A percentile compares a stretch with the other conserved stretches of the same genome.
Evolutionary conservation across 2,888 invertebrate genomes (phyloP).

Genomic region (Netelia virgata): DNA sequence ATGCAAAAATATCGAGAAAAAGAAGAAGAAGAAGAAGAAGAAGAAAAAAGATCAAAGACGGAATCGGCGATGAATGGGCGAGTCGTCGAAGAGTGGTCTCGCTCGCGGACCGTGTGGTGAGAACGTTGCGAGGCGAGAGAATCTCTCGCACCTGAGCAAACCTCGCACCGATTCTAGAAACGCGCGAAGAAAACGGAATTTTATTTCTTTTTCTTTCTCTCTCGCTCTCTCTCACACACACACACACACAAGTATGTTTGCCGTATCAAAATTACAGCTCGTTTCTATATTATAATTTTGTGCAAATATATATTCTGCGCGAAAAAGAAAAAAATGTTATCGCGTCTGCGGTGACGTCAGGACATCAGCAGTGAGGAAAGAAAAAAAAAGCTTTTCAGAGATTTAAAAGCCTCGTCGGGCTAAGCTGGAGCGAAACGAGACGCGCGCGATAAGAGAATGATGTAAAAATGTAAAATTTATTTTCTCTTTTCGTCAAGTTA

Average conservation of each 20-base stretch:
- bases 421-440: neutral
- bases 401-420: neutral
- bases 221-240: neutral
- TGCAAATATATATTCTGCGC: slow-evolving; percentile 7
- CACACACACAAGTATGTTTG: neutral
- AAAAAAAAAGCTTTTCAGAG: neutral
- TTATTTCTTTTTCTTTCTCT: slow-evolving; percentile 14
- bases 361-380: neutral
- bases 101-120: neutral
- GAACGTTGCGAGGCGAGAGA: slow-evolving; percentile 15
- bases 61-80: neutral
- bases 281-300: slow-evolving; percentile 39
- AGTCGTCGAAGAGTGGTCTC: neutral
- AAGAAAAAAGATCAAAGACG: no score
- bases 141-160: slow-evolving; percentile 45
- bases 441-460: neutral
- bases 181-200: slow-evolving; percentile 11
- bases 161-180: neutral
- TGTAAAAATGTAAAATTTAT: neutral
- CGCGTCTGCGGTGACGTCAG: neutral
- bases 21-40: no score
- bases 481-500: neutral
- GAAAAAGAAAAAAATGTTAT: neutral
- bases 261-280: slow-evolving; percentile 3
- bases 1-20: no score